Base-by-base conservation (phyloP, 2,888 invertebrate species). In the Agrotis clavis region DNA sequence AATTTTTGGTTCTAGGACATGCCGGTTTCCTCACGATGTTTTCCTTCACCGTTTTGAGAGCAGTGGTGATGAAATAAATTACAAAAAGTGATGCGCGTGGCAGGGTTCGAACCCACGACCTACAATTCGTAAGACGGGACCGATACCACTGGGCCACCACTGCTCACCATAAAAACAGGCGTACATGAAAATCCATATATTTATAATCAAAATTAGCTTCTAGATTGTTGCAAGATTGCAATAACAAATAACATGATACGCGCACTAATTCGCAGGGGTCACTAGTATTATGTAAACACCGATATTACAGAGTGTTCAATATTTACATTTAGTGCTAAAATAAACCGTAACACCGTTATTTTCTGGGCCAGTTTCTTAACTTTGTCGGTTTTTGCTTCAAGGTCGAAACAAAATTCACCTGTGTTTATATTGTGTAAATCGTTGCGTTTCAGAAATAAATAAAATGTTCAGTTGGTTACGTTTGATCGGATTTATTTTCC, bases 291-390 rank as follows among this genome's bases (percentile, higher is more conserved):
- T 61, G 67, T 71, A 82, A 81, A 79, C 78, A 77, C n/a, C 9
- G 25, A 67, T 71, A 82, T 81, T 79, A 77, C 60, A 71, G 60
- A 19, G 35, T 67, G 74, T 82, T 65, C 56, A 79, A 81, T 82
- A 71, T 79, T 79, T 79, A 77, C 77, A 45, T 67, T 64, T 19
- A 48, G 66, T 41, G 25, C 61, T 67, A 65, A 79, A 77, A 72
- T 82, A 77, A 82, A 81, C 66, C 14, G 41, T 21, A 53, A 63
- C 61, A 51, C 60, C 41, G 19, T 19, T 63, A 13, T 56, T 75
- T 77, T 71, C 30, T 81, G 62, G 57, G 11, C 63, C 48, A 67
- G 56, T 77, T 71, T 74, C 63, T 63, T 76, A 48, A 77, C 71
- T 76, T 66, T 66, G 65, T 63, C 62, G 77, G 77, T 59, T 63